Evolutionary conservation across 2,113 vertebrate species (phyloP).

Genomic region (Dipodomys stephensi): DNA sequence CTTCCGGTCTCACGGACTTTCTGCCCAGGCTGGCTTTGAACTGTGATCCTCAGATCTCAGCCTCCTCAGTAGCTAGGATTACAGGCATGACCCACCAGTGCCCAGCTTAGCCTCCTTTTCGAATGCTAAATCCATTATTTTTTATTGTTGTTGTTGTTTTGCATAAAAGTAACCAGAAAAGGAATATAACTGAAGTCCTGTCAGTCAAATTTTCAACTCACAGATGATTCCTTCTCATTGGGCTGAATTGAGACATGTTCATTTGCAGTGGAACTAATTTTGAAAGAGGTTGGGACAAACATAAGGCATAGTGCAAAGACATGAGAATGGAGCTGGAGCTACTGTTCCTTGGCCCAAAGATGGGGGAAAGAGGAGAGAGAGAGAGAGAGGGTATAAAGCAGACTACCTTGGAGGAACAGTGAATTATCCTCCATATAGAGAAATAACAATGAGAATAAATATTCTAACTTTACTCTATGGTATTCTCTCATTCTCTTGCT

Average conservation of each 20-base stretch:
- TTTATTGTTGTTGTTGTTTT: neutral
- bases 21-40: too few relatives aligned
- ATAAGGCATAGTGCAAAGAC: neutral
- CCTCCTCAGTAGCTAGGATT: too few relatives aligned
- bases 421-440: conserved; percentile 28
- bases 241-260: conserved; percentile 6
- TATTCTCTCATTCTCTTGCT: neutral
- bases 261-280: conserved; percentile 42
- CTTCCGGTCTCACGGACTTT: too few relatives aligned
- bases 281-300: neutral
- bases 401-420: neutral
- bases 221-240: neutral
- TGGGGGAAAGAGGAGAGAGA: neutral
- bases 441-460: neutral
- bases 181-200: neutral
- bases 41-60: too few relatives aligned
- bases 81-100: too few relatives aligned
- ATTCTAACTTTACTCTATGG: neutral
- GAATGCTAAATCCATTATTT: neutral
- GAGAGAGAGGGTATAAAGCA: neutral
- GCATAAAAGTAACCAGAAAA: conserved; percentile 49
- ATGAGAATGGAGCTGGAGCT: neutral
- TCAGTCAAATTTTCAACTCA: conserved; percentile 38
- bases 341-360: neutral
- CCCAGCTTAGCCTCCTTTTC: neutral